phyloP scores from a whole-genome alignment of 1,140 invertebrate species.

The Campoletis sonorensis region DNA sequence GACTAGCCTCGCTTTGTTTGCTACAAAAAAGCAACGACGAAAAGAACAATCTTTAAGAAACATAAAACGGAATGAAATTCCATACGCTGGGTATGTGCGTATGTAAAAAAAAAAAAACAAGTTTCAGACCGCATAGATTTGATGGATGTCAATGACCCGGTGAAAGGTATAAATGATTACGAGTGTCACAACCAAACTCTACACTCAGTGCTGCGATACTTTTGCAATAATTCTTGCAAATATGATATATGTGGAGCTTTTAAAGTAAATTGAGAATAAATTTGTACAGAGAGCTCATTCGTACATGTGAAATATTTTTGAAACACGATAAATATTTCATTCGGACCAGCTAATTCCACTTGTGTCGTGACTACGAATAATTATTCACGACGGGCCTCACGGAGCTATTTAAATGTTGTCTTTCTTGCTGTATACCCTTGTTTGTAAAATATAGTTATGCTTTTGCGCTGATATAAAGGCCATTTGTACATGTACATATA shows the following conservation, averaged over 20 bases:
- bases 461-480: background rate
- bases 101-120: background rate
- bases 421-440: background rate
- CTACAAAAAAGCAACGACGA: background rate
- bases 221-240: background rate
- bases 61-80: background rate
- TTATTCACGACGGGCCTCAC: background rate
- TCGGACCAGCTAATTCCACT: background rate
- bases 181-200: background rate
- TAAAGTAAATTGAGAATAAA: no score
- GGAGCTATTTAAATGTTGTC: background rate
- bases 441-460: background rate
- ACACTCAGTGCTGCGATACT: background rate
- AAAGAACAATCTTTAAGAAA: background rate
- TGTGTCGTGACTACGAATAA: background rate
- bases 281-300: no score
- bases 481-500: background rate
- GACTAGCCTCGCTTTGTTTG: background rate
- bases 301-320: no score
- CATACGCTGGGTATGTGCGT: background rate
- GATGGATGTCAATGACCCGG: background rate
- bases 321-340: background rate
- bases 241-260: background rate
- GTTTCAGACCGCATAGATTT: background rate
- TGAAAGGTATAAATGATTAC: background rate